Conservation (phyloP, 2,888 invertebrate species). For the Ichneumoninae sp. region DNA sequence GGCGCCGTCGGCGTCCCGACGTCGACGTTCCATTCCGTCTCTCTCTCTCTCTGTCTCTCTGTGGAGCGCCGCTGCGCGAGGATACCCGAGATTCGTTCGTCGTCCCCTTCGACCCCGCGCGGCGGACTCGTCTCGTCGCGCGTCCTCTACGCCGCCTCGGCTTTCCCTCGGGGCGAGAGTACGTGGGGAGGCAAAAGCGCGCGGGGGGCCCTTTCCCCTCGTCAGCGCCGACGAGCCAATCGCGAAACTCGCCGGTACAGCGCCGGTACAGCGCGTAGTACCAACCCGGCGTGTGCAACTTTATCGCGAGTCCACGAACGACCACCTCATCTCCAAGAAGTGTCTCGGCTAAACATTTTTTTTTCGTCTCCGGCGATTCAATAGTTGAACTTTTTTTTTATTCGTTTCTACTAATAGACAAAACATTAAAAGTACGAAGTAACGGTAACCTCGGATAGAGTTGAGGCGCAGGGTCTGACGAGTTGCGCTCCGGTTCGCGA, state of each 20-base stretch:
- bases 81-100: constrained; percentile 65
- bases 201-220: constrained; percentile 62
- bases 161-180: constrained; percentile 61
- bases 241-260: constrained; percentile 66
- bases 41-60: constrained; percentile 52
- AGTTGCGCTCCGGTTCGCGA: no score
- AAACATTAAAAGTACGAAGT: not conserved
- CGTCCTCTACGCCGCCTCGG: constrained; percentile 57
- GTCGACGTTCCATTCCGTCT: constrained; percentile 61
- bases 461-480: not conserved
- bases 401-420: no score
- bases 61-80: constrained; percentile 61
- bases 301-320: constrained; percentile 64
- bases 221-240: constrained; percentile 61
- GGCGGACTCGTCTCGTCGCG: constrained; percentile 54
- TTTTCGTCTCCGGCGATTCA: not conserved
- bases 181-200: constrained; percentile 62
- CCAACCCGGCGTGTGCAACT: constrained; percentile 62
- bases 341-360: constrained; percentile 32
- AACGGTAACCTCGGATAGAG: not conserved
- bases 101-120: constrained; percentile 52
- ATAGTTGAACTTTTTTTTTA: not conserved
- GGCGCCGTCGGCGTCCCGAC: constrained; percentile 66
- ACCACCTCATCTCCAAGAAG: constrained; percentile 62
- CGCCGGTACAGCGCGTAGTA: constrained; percentile 60